Base-by-base conservation (phyloP, 2,797 vertebrate genomes). In the Lutjanus argentimaculatus region DNA sequence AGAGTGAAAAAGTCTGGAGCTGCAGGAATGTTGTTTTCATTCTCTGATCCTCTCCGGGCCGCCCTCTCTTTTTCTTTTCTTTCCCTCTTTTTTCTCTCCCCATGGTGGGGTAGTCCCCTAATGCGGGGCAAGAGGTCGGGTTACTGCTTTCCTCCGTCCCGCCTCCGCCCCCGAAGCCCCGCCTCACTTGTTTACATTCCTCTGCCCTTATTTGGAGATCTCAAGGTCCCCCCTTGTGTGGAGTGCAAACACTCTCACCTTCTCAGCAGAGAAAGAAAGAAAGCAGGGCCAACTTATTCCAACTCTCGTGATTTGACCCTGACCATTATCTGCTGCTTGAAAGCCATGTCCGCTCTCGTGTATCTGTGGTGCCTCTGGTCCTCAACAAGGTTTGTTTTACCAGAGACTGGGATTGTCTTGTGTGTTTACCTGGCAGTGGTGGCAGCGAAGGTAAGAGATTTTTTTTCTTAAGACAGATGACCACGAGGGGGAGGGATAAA, bases 111-210 rank as follows among this genome's bases (percentile, higher is more conserved):
- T 93, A 91, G 94, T 93, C 89, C 90, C 87, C 77, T 84, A 49
- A 92, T 82, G 79, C 74, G 75, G 81, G 83, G 86, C 80, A 86
- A 66, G 88, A 93, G 96, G 94, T 96, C 94, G 90, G 87, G 94
- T 97, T 96, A 96, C 96, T 92, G 84, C 79, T 77, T 80, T 78
- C 80, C 78, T 84, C 71, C 2, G 15, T 46, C 90, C 85, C 93
- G 87, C 92, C 92, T 85, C 83, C 85, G 67, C n/a, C 86, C 70
- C 82, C 70, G 17, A 85, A 89, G 78, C 94, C 90, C 95, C 95
- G 77, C 97, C 96, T 90, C 88, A 90, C 70, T 13, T 97, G 96
- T 98, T 98, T 97, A 97, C 96, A 95, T 96, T 96, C 96, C 95
- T 93, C 25, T 93, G 92, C 85, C 94, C 95, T 93, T 96, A 96